Base-by-base conservation (phyloP, 2,113 vertebrate species). In the Neolamprologus variostigma region DNA sequence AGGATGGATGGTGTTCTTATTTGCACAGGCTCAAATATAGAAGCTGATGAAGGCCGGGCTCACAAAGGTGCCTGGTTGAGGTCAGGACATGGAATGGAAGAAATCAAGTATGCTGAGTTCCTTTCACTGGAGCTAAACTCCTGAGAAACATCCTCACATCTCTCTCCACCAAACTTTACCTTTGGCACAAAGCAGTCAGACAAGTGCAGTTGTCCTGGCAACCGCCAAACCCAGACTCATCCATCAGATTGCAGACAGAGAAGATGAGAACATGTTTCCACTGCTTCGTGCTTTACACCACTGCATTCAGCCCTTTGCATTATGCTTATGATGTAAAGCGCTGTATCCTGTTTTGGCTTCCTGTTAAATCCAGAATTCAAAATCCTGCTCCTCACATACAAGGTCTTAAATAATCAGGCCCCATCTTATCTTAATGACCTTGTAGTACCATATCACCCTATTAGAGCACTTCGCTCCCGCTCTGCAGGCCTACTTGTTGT, bases 391-490 rank as follows among this genome's bases (percentile, higher is more conserved):
- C 21, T 55, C 53, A 55, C 53, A 55, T 55, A 13, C 53, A 55
- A 55, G 21, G 6, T 55, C 21, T 55, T 13, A 55, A 23, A 55
- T 55, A 23, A 55, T 55, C 53, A 55, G 53, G 53, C 21, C 21
- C 53, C 53, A 23, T 55, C 21, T 23, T 23, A 13, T 13, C 6
- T 23, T 13, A 13, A 55, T 55, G 53, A 55, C 10, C 53, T 54
- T 23, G n/a, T 54, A 54, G 53, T 12, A 12, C 6, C 53, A 23
- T 23, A 23, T 54, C 10, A 54, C 53, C 53, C n/a, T 12, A 12
- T 54, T 1, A 54, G 10, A 54, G 53, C n/a, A 54, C n/a, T 54
- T 54, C 3, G 10, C n/a, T 54, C n/a, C 0, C 10, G 0, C 51
- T 1, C 51, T 54, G 51, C n/a, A 54, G 51, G n/a, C 51, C 10